phyloP scores from a whole-genome alignment of 2,888 invertebrate genomes.

The Linnaemya tessellans region DNA sequence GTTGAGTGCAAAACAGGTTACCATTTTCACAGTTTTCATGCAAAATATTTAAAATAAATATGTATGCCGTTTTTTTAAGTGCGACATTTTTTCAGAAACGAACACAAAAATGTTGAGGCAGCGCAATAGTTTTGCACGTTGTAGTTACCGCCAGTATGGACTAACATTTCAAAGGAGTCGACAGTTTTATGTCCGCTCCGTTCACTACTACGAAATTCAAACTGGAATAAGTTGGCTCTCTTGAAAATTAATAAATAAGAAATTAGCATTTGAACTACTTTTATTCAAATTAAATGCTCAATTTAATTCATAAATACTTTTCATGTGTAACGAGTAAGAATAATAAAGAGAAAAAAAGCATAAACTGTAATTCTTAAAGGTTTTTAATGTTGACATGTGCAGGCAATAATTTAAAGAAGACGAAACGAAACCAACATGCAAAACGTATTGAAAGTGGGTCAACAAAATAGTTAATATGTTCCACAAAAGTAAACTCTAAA shows the following conservation, averaged over 20 bases:
- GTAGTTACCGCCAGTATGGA: not conserved
- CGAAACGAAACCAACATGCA: conserved; percentile 8
- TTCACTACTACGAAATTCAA: not conserved
- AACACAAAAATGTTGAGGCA: no score
- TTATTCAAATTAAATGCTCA: conserved; percentile 37
- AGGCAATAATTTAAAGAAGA: conserved; percentile 33
- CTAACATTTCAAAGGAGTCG: not conserved
- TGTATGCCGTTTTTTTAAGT: no score
- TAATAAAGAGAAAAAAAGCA: not conserved
- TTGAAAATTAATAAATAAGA: conserved; percentile 1
- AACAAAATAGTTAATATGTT: conserved; percentile 60
- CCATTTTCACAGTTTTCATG: no score
- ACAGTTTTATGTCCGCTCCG: not conserved
- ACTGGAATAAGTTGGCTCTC: not conserved
- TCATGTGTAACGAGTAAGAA: not conserved
- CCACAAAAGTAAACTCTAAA: conserved; percentile 20
- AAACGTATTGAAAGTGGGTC: conserved; percentile 59
- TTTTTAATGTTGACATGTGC: conserved; percentile 39
- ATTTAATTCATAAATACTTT: conserved; percentile 33
- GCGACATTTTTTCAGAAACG: no score
- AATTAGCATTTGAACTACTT: conserved; percentile 26
- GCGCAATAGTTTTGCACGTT: no score
- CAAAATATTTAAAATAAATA: no score
- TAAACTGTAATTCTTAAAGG: not conserved
- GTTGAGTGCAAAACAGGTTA: no score